Conservation (phyloP, 1,140 invertebrate species). For the Reticulitermes speratus region DNA sequence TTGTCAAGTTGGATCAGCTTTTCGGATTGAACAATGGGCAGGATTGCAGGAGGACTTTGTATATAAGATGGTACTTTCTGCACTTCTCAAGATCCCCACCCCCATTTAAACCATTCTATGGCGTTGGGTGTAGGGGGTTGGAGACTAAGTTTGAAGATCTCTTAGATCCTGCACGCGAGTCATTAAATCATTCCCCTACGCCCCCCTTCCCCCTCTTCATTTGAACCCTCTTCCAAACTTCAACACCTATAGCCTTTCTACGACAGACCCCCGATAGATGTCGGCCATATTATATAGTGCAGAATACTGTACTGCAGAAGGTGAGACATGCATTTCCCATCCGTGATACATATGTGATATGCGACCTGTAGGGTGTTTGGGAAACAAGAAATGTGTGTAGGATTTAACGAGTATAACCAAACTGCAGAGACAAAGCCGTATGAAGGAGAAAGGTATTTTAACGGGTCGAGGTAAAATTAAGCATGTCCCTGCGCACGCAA, state of each 20-base stretch:
- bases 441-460: too few relatives aligned
- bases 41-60: not conserved
- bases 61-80: not conserved
- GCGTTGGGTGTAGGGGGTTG: not conserved
- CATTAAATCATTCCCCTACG: not conserved
- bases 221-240: conserved; percentile 11
- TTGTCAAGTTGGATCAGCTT: not conserved
- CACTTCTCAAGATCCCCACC: not conserved
- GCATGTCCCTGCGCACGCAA: too few relatives aligned
- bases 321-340: too few relatives aligned
- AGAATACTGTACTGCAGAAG: not conserved
- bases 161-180: conserved; percentile 9
- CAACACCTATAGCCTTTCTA: not conserved
- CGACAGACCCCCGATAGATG: not conserved
- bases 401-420: too few relatives aligned
- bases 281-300: not conserved
- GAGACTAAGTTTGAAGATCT: not conserved
- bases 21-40: not conserved
- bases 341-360: too few relatives aligned
- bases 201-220: not conserved
- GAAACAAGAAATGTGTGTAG: too few relatives aligned
- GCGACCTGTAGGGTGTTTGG: too few relatives aligned
- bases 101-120: not conserved
- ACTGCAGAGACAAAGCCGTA: too few relatives aligned
- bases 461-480: too few relatives aligned